Base-by-base conservation (phyloP, 2,888 invertebrate species). In the Melanchra persicariae region DNA sequence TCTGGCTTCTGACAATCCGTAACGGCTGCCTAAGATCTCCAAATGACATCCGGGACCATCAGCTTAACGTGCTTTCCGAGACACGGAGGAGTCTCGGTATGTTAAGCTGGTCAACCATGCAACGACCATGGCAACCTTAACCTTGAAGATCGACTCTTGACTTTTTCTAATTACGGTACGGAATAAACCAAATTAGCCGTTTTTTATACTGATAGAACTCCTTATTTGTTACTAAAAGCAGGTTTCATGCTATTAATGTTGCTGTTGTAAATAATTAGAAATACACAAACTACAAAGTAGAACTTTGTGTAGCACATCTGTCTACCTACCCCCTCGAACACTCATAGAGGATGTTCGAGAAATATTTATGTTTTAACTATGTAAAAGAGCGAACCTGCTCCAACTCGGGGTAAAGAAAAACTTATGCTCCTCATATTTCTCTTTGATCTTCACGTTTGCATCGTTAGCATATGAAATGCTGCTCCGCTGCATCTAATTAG, bases 401-500 rank as follows among this genome's bases (percentile, higher is more conserved):
- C 55, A 79, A 79, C 71, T 79, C 67, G n/a, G 55, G 54, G 71
- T 67, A 81, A 70, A 81, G 82, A 81, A 77, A 81, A 79, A 79
- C 72, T 72, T 79, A 59, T 43, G 52, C 62, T 68, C 54, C 37
- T 58, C 64, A 82, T 71, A 81, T 71, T 77, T 77, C 57, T 81
- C 59, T 81, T 77, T 81, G 78, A 79, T 81, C 78, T 66, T 52
- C 61, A 54, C 49, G 66, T 70, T 81, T 64, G 70, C 77, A 64
- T 79, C 82, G 71, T 81, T 77, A 77, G 77, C 80, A 66, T 77
- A 55, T 69, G 49, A 69, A 68, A 81, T 75, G 61, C 65, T 57
- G 57, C 64, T 64, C 68, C 37, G 40, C 68, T 68, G 77, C 81
- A 81, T 76, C 57, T 81, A 81, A 77, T 81, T 77, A 76, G n/a